Evolutionary conservation across 2,797 vertebrate species (phyloP).

Genomic region (Pangasius krempfi): DNA sequence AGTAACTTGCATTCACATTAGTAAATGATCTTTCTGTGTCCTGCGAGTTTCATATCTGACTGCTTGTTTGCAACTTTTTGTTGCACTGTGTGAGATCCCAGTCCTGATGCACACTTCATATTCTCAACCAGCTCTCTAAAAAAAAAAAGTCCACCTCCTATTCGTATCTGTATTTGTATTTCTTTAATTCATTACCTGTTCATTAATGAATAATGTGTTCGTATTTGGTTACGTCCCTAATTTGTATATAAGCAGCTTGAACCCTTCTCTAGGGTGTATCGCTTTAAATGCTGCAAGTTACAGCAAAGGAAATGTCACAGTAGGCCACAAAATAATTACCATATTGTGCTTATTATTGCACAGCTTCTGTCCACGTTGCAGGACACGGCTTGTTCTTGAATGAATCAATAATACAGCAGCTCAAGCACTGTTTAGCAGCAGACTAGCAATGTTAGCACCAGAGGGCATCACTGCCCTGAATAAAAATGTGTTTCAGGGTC

Average conservation of each 20-base stretch:
- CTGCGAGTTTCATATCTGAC: neutral
- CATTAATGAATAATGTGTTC: too few species aligned
- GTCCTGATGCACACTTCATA: too few species aligned
- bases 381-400: neutral
- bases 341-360: neutral
- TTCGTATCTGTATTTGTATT: neutral
- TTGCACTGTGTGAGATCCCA: too few species aligned
- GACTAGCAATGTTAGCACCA: constrained; percentile 40
- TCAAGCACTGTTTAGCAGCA: constrained; percentile 19
- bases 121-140: neutral
- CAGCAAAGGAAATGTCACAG: neutral
- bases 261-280: neutral
- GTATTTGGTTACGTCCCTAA: neutral
- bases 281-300: neutral
- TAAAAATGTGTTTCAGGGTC: constrained; percentile 32
- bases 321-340: neutral
- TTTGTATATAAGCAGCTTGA: neutral
- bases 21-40: neutral
- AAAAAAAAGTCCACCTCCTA: neutral
- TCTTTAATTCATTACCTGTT: neutral
- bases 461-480: constrained; percentile 42
- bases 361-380: neutral
- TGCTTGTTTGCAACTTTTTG: neutral
- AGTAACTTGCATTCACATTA: neutral
- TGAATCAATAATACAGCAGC: neutral